Evolutionary conservation across 2,113 vertebrate genomes (phyloP), one percentile per base, ranked within the genome.

Genomic region (Tyto alba): DNA sequence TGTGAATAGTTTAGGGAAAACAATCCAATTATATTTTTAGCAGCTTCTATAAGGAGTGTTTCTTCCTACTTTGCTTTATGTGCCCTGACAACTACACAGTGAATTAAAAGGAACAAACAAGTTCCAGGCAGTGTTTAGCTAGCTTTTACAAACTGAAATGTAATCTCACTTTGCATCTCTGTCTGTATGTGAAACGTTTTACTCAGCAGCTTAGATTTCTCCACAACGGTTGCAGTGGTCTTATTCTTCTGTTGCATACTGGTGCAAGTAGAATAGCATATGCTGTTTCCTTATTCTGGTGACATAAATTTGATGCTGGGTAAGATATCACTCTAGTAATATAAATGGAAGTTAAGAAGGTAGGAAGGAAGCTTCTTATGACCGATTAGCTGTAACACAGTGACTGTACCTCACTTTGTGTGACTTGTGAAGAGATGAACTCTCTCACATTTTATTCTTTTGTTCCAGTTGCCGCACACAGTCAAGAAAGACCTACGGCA

Each of bases 401-500:
- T 77, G 86, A 82, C 68, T 85, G 66, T 62, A 23, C 63, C 34
- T 94, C 57, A 47, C 22, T 76, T 53, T 10, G 18, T 41, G 17
- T 72, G 60, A 52, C 53, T 41, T 50, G 32, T 86, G 78, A 69
- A 73, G 81, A 72, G 72, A 64, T 62, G 36, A 78, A 64, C 78
- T 45, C 57, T 71, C 72, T 82, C 9, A 6, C 47, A 21, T 95
- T 91, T 71, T 77, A 36, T 96, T 74, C 62, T 96, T 77, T 92
- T 75, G 45, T 78, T 29, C 89, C 93, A 99, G 99, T 99, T 69
- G 98, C 98, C 0, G 97, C 98, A 77, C 99, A 99, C 91, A 98
- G 90, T 97, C 99, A 99, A 97, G 99, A 99, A 88, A 98, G 99
- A 68, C 99, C 99, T 52, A 99, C 99, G 0, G 99, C 99, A 9